These are phyloP conservation scores for Percopsis omiscomaycus DNA, from an alignment of 2,797 vertebrate species.

Conservation along the genomic window DNA sequence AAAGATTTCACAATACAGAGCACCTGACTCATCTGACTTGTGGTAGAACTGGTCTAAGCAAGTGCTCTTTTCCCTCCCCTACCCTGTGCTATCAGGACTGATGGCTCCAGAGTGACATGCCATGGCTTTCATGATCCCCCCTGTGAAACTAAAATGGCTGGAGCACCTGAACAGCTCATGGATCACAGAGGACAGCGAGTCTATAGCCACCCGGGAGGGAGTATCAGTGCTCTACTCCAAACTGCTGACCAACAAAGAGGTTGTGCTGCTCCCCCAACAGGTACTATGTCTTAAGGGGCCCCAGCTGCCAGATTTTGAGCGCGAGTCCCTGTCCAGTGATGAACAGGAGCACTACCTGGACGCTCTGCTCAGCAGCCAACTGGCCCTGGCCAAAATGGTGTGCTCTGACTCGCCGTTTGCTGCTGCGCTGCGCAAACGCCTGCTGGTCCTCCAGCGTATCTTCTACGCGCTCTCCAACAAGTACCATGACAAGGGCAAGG, in stretches of 20 bases:
- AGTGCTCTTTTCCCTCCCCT: not conserved
- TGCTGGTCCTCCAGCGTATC: constrained; percentile 93
- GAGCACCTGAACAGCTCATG: constrained; percentile 98
- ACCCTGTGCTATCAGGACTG: constrained; percentile 66
- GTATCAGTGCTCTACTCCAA: constrained; percentile 91
- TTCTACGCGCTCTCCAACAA: constrained; percentile 98
- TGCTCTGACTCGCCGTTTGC: constrained; percentile 98
- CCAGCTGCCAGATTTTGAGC: constrained; percentile 96
- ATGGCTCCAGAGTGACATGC: constrained; percentile 87
- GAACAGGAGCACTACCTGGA: constrained; percentile 99
- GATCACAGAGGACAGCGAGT: constrained; percentile 99
- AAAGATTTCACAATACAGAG: not conserved
- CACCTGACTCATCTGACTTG: not conserved
- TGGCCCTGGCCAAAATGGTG: constrained; percentile 97
- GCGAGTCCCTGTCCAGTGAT: constrained; percentile 94
- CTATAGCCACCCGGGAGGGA: constrained; percentile 93
- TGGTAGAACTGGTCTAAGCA: not conserved
- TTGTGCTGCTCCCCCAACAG: constrained; percentile 93
- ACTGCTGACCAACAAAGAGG: constrained; percentile 95
- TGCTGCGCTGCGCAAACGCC: constrained; percentile 89
- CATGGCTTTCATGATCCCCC: constrained; percentile 96
- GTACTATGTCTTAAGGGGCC: constrained; percentile 97
- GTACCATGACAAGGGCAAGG: constrained; percentile 96
- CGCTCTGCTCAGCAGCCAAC: constrained; percentile 93
- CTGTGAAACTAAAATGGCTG: constrained; percentile 98